Conservation (phyloP, 2,888 invertebrate genomes). For the Lymantria monacha region DNA sequence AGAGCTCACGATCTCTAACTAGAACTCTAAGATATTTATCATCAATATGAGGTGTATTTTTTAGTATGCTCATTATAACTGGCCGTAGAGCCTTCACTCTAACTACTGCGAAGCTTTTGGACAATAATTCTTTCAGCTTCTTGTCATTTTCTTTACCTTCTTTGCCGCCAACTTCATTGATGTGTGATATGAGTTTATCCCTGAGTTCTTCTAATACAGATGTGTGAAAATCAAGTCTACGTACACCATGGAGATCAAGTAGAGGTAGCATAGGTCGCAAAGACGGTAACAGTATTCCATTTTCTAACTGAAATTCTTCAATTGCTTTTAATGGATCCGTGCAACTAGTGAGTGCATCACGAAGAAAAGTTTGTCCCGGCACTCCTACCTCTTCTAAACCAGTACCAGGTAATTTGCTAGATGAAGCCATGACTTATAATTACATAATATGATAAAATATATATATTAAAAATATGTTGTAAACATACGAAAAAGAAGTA, state of each 20-base stretch:
- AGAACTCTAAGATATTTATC: slow-evolving; percentile 85
- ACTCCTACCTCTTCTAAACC: slow-evolving; percentile 93
- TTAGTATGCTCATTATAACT: slow-evolving; percentile 96
- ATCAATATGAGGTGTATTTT: slow-evolving; percentile 96
- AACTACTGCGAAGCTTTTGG: slow-evolving; percentile 96
- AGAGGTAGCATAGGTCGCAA: slow-evolving; percentile 96
- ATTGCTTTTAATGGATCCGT: slow-evolving; percentile 99
- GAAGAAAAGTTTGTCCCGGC: slow-evolving; percentile 92
- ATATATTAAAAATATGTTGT: too few species aligned
- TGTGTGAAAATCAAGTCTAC: slow-evolving; percentile 96
- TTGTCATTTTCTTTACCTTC: slow-evolving; percentile 88
- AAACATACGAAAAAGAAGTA: too few species aligned
- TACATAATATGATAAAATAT: not conserved
- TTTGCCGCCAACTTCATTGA: slow-evolving; percentile 91
- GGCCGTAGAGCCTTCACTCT: slow-evolving; percentile 95
- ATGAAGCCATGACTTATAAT: slow-evolving; percentile 58
- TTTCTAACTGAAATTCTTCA: slow-evolving; percentile 97
- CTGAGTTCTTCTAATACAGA: slow-evolving; percentile 92
- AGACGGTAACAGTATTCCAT: slow-evolving; percentile 95
- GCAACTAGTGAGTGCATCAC: slow-evolving; percentile 96
- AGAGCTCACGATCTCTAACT: slow-evolving; percentile 93
- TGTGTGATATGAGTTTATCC: slow-evolving; percentile 87
- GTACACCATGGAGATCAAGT: slow-evolving; percentile 95
- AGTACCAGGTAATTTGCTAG: slow-evolving; percentile 77
- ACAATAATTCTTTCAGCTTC: slow-evolving; percentile 93